These are phyloP conservation scores for Sebastes iracundus DNA, from an alignment of 2,797 vertebrate species.

Conservation along the genomic window DNA sequence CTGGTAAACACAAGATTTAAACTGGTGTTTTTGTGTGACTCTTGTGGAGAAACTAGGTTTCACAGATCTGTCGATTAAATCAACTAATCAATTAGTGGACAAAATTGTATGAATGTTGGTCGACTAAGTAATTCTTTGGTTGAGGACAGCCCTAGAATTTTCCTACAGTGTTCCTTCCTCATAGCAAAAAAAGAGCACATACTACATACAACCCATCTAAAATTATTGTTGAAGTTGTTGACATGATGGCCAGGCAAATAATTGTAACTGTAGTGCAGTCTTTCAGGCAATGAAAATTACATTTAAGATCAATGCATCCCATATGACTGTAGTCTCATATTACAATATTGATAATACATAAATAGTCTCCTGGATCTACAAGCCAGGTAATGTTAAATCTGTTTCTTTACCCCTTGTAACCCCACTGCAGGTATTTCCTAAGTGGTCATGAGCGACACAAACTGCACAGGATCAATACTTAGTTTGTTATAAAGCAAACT, in stretches of 20 bases:
- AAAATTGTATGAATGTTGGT: neutral
- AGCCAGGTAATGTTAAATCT: neutral
- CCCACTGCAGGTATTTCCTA: conserved; percentile 23
- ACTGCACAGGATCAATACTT: conserved; percentile 34
- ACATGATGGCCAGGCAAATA: neutral
- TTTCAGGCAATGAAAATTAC: neutral
- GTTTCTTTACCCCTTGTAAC: neutral
- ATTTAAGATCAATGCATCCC: neutral
- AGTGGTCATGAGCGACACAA: conserved; percentile 25
- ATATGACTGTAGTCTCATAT: neutral
- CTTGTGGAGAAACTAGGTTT: accelerated
- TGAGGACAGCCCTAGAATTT: too few species aligned
- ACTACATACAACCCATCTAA: neutral
- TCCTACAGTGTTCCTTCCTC: neutral
- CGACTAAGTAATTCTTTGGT: too few species aligned
- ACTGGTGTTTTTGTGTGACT: neutral
- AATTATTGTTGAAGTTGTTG: neutral
- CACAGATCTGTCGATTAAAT: too few species aligned
- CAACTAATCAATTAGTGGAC: neutral
- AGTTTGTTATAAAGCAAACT: conserved; percentile 35
- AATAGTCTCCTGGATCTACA: neutral
- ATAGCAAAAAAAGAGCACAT: neutral
- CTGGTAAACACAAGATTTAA: neutral
- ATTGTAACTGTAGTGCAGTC: neutral
- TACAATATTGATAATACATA: neutral